Base-by-base conservation (phyloP, 2,797 vertebrate species). In the Cyclura pinguis region DNA sequence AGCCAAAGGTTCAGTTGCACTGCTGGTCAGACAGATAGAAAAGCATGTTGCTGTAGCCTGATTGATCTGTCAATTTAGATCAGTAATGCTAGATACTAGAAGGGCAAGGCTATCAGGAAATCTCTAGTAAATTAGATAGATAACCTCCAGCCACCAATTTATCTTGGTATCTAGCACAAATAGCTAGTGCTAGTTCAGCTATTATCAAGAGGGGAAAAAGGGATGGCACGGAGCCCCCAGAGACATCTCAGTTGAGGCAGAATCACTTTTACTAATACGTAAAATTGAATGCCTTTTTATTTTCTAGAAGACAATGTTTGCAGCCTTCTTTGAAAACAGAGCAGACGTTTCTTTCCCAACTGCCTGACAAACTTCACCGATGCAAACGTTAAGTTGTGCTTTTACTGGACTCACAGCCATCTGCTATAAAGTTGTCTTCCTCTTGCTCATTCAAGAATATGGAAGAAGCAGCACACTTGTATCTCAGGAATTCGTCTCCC, bases 31-130 rank as follows among this genome's bases (percentile, higher is more conserved):
- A 90, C 85, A 1, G 22, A 55, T 2, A 50, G 0, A 64, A 72
- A 57, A 35, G 0, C 20, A 1, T 55, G 32, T 59, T 95, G 91
- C 87, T 94, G 52, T 83, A 85, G 86, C 80, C 87, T 82, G 92
- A 74, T 3, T 91, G 42, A 92, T 88, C 84, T 93, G 82, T 87
- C 93, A 90, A 1, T 92, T 96, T 92, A 88, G 72, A 93, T 95
- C 87, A 94, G 86, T 27, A 82, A 93, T 83, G 14, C 8, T 57
- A 81, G 80, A 92, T 89, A 91, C 6, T 24, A 90, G 91, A 93
- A 94, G 89, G 80, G 88, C 74, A 92, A 95, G 72, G 35, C 78
- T 93, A 92, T 81, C 86, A 93, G 52, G 90, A 95, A 94, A 96
- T 93, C 87, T 88, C 62, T 42, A 95, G 91, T 88, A 94, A 95